Evolutionary conservation across 2,888 invertebrate genomes (phyloP).

Genomic region (Spodoptera picta): DNA sequence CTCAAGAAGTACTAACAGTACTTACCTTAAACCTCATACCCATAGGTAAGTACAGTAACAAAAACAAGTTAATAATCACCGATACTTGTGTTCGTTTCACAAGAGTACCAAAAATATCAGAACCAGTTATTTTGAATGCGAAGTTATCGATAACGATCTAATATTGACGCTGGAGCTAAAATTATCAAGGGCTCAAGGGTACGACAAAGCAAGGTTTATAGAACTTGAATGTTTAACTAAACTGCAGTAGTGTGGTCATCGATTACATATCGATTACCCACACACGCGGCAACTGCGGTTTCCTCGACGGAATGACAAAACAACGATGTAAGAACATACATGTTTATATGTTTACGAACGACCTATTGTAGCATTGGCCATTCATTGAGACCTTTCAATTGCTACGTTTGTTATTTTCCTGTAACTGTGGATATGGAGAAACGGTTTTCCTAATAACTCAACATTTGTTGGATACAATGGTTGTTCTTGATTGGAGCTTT

Average conservation of each 20-base stretch:
- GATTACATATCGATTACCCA: slow-evolving; percentile 59
- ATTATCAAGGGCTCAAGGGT: slow-evolving; percentile 33
- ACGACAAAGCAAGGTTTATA: slow-evolving; percentile 29
- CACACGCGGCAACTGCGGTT: slow-evolving; percentile 50
- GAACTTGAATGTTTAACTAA: slow-evolving; percentile 47
- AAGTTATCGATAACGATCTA: no score
- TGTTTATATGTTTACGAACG: slow-evolving; percentile 30
- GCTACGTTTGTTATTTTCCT: slow-evolving; percentile 24
- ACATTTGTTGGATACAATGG: slow-evolving; percentile 28
- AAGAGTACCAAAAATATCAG: no score
- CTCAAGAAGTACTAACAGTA: no score
- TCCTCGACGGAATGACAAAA: slow-evolving; percentile 46
- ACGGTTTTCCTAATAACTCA: slow-evolving; percentile 32
- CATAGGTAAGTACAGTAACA: no score
- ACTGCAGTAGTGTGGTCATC: slow-evolving; percentile 56
- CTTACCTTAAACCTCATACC: no score
- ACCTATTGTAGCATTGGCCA: slow-evolving; percentile 40
- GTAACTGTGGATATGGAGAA: slow-evolving; percentile 35
- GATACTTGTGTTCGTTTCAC: no score
- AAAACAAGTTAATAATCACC: no score
- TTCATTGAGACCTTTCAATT: slow-evolving; percentile 51
- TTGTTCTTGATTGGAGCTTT: slow-evolving; percentile 18
- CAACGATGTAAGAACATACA: slow-evolving; percentile 26
- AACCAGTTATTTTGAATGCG: no score
- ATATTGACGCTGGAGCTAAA: slow-evolving; percentile 1